phyloP scores from a whole-genome alignment of 1,140 invertebrate genomes.

The Oryzaephilus surinamensis region DNA sequence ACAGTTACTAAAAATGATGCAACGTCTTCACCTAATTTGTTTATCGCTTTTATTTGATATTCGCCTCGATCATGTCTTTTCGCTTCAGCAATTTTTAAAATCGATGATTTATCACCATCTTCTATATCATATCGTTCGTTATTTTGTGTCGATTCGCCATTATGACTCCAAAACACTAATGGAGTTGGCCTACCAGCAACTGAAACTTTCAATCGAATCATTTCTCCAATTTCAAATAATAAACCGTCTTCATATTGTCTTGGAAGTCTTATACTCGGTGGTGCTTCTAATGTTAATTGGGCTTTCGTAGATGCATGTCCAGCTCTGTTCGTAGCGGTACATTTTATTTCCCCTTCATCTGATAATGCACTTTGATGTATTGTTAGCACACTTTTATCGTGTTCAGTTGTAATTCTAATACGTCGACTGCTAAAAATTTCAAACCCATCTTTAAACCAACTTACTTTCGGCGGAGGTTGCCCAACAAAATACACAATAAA shows the following conservation, averaged over 20 bases:
- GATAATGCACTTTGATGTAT: slow-evolving; percentile 67
- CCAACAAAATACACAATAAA: slow-evolving; percentile 74
- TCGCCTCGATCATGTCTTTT: slow-evolving; percentile 71
- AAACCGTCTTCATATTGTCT: slow-evolving; percentile 69
- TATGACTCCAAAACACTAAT: slow-evolving; percentile 73
- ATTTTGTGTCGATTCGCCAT: slow-evolving; percentile 58
- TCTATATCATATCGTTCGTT: slow-evolving; percentile 57
- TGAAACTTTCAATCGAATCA: slow-evolving; percentile 38
- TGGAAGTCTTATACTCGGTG: slow-evolving; percentile 65
- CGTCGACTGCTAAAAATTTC: slow-evolving; percentile 74
- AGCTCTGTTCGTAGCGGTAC: slow-evolving; percentile 71
- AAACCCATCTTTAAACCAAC: slow-evolving; percentile 88
- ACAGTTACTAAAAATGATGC: slow-evolving; percentile 76
- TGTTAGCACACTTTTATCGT: slow-evolving; percentile 65
- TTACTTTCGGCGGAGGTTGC: slow-evolving; percentile 71
- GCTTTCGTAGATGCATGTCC: slow-evolving; percentile 68
- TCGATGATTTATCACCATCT: slow-evolving; percentile 55
- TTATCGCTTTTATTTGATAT: slow-evolving; percentile 70
- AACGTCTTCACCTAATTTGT: slow-evolving; percentile 69
- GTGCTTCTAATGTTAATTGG: slow-evolving; percentile 63
- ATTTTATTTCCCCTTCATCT: slow-evolving; percentile 82
- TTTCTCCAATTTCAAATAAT: slow-evolving; percentile 31
- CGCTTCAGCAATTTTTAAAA: slow-evolving; percentile 62
- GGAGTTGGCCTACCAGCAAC: slow-evolving; percentile 81
- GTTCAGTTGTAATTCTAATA: slow-evolving; percentile 65